Evolutionary conservation across 2,888 invertebrate genomes (phyloP).

Genomic region (Tanytarsus gracilentus): DNA sequence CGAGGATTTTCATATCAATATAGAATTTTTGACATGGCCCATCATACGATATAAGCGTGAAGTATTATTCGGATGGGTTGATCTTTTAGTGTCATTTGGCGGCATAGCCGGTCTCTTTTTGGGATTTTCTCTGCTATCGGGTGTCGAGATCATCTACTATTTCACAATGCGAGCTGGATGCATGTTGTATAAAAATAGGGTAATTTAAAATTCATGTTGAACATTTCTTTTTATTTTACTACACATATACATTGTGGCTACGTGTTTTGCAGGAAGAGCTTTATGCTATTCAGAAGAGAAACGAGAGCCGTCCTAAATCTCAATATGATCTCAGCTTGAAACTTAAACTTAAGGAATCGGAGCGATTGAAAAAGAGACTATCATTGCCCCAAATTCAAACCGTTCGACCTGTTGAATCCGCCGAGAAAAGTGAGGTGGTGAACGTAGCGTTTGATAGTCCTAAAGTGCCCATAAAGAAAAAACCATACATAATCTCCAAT

Average conservation of each 20-base stretch:
- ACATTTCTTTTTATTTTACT: neutral
- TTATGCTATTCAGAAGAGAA: neutral
- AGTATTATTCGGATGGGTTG: slow-evolving; percentile 76
- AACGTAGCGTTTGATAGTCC: slow-evolving; percentile 20
- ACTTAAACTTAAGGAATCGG: slow-evolving; percentile 11
- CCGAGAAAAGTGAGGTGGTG: neutral
- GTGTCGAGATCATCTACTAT: slow-evolving; percentile 68
- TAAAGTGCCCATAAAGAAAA: slow-evolving; percentile 17
- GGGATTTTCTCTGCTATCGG: slow-evolving; percentile 46
- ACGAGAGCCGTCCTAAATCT: slow-evolving; percentile 1
- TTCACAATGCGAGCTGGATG: slow-evolving; percentile 56
- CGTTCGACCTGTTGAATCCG: slow-evolving; percentile 23
- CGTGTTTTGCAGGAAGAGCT: slow-evolving; percentile 23
- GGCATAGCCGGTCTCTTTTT: slow-evolving; percentile 47
- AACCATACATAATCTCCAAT: too few species aligned
- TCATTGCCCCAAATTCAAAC: slow-evolving; percentile 12
- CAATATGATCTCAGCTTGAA: slow-evolving; percentile 13
- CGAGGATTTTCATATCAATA: slow-evolving; percentile 36
- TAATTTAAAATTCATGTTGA: slow-evolving; percentile 31
- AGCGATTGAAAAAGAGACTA: slow-evolving; percentile 10
- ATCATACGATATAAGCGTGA: slow-evolving; percentile 69
- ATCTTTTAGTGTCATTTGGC: slow-evolving; percentile 54
- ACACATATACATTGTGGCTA: too few species aligned
- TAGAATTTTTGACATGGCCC: slow-evolving; percentile 67
- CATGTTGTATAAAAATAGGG: slow-evolving; percentile 42